Evolutionary conservation across 2,888 invertebrate genomes (phyloP).

Genomic region (Marronus borbonicus): DNA sequence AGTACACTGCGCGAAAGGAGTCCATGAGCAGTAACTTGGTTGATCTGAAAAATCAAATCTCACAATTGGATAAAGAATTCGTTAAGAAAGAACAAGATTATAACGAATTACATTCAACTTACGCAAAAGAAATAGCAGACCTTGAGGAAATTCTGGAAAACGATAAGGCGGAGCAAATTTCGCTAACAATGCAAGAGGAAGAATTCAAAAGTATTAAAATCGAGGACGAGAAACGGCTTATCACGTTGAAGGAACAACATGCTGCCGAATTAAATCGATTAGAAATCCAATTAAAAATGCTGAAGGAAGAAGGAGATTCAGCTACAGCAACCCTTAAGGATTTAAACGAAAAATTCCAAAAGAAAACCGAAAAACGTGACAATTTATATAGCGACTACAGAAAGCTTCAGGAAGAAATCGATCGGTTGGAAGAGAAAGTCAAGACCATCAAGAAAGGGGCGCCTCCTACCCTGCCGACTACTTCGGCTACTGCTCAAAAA

Average conservation of each 20-base stretch:
- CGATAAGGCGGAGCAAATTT: too few relatives aligned
- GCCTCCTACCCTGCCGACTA: too few relatives aligned
- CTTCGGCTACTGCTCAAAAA: not conserved
- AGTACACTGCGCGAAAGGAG: not conserved
- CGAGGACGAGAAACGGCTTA: not conserved
- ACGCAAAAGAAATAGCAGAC: too few relatives aligned
- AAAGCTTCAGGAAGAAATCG: not conserved
- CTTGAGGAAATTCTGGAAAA: too few relatives aligned
- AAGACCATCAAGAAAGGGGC: not conserved
- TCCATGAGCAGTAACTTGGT: too few relatives aligned
- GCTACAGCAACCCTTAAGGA: not conserved
- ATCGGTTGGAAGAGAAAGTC: constrained; percentile 2
- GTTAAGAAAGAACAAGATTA: too few relatives aligned
- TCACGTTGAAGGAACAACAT: not conserved
- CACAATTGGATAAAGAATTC: too few relatives aligned
- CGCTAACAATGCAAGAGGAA: not conserved
- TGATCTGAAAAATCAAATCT: too few relatives aligned
- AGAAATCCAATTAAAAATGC: not conserved
- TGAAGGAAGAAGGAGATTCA: constrained; percentile 9
- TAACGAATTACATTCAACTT: too few relatives aligned
- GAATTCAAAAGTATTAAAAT: not conserved
- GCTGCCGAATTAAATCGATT: not conserved
- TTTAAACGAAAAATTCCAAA: not conserved
- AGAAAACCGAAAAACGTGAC: constrained; percentile 16
- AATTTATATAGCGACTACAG: not conserved